Evolutionary conservation across 2,888 invertebrate genomes (phyloP), one percentile per base, ranked within the genome.

Genomic region (Andricus curvator): DNA sequence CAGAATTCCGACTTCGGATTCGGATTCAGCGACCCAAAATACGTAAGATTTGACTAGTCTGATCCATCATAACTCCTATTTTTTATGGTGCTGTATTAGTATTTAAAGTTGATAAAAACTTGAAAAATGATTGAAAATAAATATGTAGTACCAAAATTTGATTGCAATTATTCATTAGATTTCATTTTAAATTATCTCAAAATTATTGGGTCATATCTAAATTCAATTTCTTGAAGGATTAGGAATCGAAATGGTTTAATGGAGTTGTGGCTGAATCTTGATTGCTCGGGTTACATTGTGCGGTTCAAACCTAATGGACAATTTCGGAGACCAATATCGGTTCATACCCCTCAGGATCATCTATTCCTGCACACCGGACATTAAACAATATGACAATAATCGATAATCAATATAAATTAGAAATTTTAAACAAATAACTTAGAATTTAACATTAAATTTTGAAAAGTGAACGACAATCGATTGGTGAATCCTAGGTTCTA

Each of bases 261-360:
- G 25, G 74, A 74, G 74, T 74, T 74, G 74, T 33, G 56, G 74
- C 56, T 74, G 29, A 74, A 74, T 74, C 56, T 56, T 74, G 56
- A 74, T 74, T 74, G 56, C 74, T 74, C 13, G 56, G 74, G 37
- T 74, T 74, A 74, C 74, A 74, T 33, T 33, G 74, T 74, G 74
- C 56, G 74, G 74, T 74, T 74, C n/a, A 56, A 74, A 56, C 74
- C 56, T 74, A 74, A 74, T 74, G 74, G 74, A 74, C 56, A 74
- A 74, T 74, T 56, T 56, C 56, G 56, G 33, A 74, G 74, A 74
- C 74, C 74, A 74, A 74, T 74, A 74, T 74, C 74, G 56, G 51
- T 56, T 56, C 33, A 74, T 74, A 74, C n/a, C 37, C 74, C 70
- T 74, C 56, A 74, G 74, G 33, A 56, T 74, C 74, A 56, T 74